A percentile compares a stretch with the other conserved stretches of the same genome.
phyloP scores from a whole-genome alignment of 1,140 invertebrate genomes.

The Brachionus calyciflorus region DNA sequence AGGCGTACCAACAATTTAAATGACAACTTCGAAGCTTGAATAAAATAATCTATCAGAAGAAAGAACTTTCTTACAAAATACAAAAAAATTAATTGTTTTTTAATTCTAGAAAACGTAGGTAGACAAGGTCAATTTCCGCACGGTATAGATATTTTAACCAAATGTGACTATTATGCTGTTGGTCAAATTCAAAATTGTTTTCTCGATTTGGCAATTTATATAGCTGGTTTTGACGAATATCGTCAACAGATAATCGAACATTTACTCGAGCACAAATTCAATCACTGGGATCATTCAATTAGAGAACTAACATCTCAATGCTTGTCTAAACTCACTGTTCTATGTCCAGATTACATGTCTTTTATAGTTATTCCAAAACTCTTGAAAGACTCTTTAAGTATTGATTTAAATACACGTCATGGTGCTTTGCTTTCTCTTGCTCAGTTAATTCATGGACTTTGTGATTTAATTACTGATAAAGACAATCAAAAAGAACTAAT shows the following conservation, averaged over 20 bases:
- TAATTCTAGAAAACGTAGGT: slow-evolving; percentile 81
- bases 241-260: slow-evolving; percentile 79
- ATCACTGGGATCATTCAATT: slow-evolving; percentile 86
- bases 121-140: slow-evolving; percentile 90
- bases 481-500: slow-evolving; percentile 51
- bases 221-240: slow-evolving; percentile 81
- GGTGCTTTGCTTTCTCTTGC: slow-evolving; percentile 79
- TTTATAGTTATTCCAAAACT: slow-evolving; percentile 68
- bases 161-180: slow-evolving; percentile 92
- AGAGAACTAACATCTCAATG: slow-evolving; percentile 81
- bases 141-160: slow-evolving; percentile 90
- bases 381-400: slow-evolving; percentile 68
- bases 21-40: too few relatives aligned
- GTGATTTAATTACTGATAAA: slow-evolving; percentile 52
- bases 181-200: slow-evolving; percentile 80
- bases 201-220: slow-evolving; percentile 67
- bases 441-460: slow-evolving; percentile 73
- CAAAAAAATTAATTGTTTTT: too few relatives aligned
- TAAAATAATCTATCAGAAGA: too few relatives aligned
- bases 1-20: too few relatives aligned
- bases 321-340: slow-evolving; percentile 73
- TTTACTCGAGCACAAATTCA: slow-evolving; percentile 77
- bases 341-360: slow-evolving; percentile 72
- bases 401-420: slow-evolving; percentile 79
- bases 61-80: too few relatives aligned